Evolutionary conservation across 1,140 invertebrate genomes (phyloP).

Genomic region (Drosophila sproati): DNA sequence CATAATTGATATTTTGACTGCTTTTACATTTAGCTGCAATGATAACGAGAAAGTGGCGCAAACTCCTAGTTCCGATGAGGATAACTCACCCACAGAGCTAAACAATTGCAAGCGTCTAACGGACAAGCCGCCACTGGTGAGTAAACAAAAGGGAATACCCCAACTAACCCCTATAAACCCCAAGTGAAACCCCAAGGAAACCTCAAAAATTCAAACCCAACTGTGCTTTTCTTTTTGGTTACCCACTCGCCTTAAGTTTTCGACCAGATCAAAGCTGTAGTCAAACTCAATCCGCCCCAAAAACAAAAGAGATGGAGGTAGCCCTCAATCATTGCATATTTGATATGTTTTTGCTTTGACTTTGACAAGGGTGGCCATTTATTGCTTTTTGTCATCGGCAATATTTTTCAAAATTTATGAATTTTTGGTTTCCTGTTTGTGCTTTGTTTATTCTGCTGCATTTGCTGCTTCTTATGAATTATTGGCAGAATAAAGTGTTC

Average conservation of each 20-base stretch:
- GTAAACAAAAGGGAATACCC: conserved; percentile 25
- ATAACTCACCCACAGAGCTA: conserved; percentile 93
- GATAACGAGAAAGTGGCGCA: conserved; percentile 79
- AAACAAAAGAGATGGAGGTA: too few relatives aligned
- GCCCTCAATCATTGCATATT: conserved; percentile 49
- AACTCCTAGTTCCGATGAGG: conserved; percentile 92
- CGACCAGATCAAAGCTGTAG: conserved; percentile 28
- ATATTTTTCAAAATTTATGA: conserved; percentile 46
- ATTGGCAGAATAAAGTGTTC: conserved; percentile 54
- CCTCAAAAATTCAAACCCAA: conserved; percentile 16
- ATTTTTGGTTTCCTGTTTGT: conserved; percentile 15
- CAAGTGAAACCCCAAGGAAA: not conserved
- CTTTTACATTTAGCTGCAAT: conserved; percentile 64
- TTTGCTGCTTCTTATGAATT: conserved; percentile 72
- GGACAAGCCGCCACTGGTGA: conserved; percentile 93
- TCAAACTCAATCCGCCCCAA: not conserved
- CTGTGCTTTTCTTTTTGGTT: conserved; percentile 2
- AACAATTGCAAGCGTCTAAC: conserved; percentile 92
- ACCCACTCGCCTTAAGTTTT: conserved; percentile 10
- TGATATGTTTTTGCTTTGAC: conserved; percentile 50
- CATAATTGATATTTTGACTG: not conserved
- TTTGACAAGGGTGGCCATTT: conserved; percentile 76
- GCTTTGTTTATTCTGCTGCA: conserved; percentile 51
- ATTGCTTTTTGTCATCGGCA: conserved; percentile 62
- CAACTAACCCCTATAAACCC: not conserved